Conservation (phyloP, 2,888 invertebrate genomes). For the Tetramorium bicarinatum region DNA sequence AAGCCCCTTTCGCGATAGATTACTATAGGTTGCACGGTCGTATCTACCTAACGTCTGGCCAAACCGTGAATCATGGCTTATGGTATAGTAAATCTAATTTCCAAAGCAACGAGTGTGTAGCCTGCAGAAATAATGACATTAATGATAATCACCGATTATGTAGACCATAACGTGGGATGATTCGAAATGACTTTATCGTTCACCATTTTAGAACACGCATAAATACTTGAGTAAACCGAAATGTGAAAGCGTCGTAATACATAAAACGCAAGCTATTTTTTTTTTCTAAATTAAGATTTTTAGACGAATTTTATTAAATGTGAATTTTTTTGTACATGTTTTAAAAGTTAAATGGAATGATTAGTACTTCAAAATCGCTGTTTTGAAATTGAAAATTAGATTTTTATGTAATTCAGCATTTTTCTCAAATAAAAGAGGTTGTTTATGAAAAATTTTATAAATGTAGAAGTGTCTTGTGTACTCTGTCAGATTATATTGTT, state of each 20-base stretch:
- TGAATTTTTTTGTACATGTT: neutral
- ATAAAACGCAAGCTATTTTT: neutral
- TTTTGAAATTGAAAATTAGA: neutral
- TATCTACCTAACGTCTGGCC: slow-evolving; percentile 75
- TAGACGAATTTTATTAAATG: neutral
- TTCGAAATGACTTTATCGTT: slow-evolving; percentile 18
- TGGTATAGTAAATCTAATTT: slow-evolving; percentile 73
- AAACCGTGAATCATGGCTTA: slow-evolving; percentile 74
- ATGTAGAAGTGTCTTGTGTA: neutral
- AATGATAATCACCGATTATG: slow-evolving; percentile 55
- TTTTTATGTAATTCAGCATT: neutral
- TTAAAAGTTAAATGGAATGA: neutral
- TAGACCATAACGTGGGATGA: slow-evolving; percentile 37
- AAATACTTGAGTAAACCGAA: neutral
- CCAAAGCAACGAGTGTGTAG: slow-evolving; percentile 63
- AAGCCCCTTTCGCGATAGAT: slow-evolving; percentile 79
- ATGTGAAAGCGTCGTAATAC: neutral
- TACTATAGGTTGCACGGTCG: slow-evolving; percentile 72
- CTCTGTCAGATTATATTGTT: neutral
- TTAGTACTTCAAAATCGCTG: neutral
- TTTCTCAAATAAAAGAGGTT: neutral
- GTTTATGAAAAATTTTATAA: neutral
- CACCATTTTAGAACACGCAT: neutral
- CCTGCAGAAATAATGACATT: slow-evolving; percentile 67
- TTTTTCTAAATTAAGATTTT: neutral